These are phyloP conservation scores for Aproaerema taeniolella DNA, from an alignment of 2,888 invertebrate species.

Conservation along the genomic window DNA sequence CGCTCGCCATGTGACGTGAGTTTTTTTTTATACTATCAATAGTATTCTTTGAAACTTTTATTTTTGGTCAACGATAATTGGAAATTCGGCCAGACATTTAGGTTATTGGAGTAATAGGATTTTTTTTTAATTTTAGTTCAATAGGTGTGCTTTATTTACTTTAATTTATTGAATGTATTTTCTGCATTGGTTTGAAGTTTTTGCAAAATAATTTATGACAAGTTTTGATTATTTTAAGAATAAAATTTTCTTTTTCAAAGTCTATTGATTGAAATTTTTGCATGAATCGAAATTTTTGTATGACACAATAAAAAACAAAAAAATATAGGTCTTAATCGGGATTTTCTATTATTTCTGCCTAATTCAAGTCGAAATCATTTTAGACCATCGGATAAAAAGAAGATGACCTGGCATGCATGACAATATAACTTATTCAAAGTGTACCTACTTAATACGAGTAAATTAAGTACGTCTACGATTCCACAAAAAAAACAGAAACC, in stretches of 20 bases:
- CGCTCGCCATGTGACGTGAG: too few species aligned
- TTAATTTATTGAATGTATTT: slow-evolving; percentile 1
- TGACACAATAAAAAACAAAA: too few species aligned
- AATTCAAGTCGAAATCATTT: too few species aligned
- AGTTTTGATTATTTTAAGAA: not conserved
- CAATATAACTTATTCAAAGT: too few species aligned
- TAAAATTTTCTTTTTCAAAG: not conserved
- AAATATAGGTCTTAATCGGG: too few species aligned
- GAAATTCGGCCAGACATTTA: slow-evolving; percentile 20
- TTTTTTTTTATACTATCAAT: slow-evolving; percentile 20
- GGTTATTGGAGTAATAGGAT: slow-evolving; percentile 19
- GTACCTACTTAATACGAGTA: too few species aligned
- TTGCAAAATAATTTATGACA: not conserved
- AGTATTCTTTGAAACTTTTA: slow-evolving; percentile 25
- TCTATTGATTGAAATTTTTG: not conserved
- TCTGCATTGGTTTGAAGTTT: not conserved
- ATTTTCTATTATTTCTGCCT: too few species aligned
- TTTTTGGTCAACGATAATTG: slow-evolving; percentile 23
- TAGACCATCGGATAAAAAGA: too few species aligned
- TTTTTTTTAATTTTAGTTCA: not conserved
- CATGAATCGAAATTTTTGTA: not conserved
- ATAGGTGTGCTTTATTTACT: not conserved
- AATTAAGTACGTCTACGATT: not conserved
- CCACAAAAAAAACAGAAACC: not conserved
- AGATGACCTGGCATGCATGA: too few species aligned